phyloP scores from a whole-genome alignment of 2,113 vertebrate genomes.

The Peromyscus leucopus region DNA sequence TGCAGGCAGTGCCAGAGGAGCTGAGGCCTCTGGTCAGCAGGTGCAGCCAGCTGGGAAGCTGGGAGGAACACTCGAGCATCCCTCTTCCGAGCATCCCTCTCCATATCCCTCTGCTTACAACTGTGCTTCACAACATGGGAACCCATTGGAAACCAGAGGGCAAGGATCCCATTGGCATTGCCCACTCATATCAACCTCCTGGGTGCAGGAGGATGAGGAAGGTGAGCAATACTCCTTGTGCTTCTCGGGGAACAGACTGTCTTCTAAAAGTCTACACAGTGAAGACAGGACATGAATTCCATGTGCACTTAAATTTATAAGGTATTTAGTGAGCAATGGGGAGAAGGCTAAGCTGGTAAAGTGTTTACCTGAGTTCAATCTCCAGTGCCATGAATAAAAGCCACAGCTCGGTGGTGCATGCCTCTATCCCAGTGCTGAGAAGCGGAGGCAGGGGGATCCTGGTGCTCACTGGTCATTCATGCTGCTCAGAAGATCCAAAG shows the following conservation, averaged over 20 bases:
- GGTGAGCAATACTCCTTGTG: rapidly evolving
- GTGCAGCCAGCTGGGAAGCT: neutral
- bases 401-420: neutral
- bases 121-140: too few species aligned
- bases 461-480: neutral
- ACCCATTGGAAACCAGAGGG: neutral
- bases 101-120: neutral
- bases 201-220: neutral
- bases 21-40: neutral
- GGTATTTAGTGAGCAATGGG: neutral
- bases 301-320: neutral
- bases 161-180: neutral
- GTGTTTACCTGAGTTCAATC: neutral
- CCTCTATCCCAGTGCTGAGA: neutral
- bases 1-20: neutral
- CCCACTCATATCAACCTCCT: neutral
- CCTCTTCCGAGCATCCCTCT: neutral
- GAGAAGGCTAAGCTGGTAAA: neutral
- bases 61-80: neutral
- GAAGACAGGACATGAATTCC: neutral
- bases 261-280: neutral
- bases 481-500: neutral
- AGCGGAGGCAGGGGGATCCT: neutral
- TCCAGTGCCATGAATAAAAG: neutral
- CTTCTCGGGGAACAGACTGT: neutral